Evolutionary conservation across 2,888 invertebrate genomes (phyloP).

Genomic region (Andrena camellia): DNA sequence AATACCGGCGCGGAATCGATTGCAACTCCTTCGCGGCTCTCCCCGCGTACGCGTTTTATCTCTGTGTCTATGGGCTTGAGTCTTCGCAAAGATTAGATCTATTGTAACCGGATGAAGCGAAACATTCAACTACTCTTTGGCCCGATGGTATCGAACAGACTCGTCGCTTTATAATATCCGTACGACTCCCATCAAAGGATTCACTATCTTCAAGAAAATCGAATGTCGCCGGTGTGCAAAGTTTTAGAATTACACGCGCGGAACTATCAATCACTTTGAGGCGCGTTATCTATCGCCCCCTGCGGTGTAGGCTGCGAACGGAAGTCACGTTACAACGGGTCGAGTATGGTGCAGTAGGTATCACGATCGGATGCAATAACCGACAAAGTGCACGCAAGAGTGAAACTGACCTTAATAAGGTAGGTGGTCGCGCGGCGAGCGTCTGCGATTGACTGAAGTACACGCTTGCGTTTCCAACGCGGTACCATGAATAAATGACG

Average conservation of each 20-base stretch:
- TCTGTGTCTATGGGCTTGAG: not conserved
- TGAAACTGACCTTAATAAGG: constrained; percentile 72
- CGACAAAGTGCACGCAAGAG: not conserved
- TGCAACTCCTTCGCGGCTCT: not conserved
- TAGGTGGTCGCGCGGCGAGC: constrained; percentile 60
- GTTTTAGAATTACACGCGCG: too few relatives aligned
- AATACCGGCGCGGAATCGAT: not conserved
- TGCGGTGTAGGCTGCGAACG: not conserved
- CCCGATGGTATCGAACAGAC: too few relatives aligned
- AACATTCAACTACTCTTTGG: too few relatives aligned
- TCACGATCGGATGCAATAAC: constrained; percentile 7
- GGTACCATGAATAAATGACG: constrained; percentile 72
- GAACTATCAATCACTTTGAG: too few relatives aligned
- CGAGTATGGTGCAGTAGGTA: not conserved
- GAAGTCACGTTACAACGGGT: not conserved
- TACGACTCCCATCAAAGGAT: too few relatives aligned
- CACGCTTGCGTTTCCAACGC: constrained; percentile 53
- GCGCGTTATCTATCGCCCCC: not conserved
- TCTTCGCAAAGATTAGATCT: too few relatives aligned
- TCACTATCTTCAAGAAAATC: too few relatives aligned
- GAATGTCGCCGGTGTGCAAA: too few relatives aligned
- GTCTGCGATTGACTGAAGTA: constrained; percentile 78
- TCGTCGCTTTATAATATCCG: too few relatives aligned
- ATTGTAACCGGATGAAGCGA: too few relatives aligned
- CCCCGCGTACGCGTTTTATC: not conserved